Base-by-base conservation (phyloP, 2,888 invertebrate genomes). In the Acheta domesticus region DNA sequence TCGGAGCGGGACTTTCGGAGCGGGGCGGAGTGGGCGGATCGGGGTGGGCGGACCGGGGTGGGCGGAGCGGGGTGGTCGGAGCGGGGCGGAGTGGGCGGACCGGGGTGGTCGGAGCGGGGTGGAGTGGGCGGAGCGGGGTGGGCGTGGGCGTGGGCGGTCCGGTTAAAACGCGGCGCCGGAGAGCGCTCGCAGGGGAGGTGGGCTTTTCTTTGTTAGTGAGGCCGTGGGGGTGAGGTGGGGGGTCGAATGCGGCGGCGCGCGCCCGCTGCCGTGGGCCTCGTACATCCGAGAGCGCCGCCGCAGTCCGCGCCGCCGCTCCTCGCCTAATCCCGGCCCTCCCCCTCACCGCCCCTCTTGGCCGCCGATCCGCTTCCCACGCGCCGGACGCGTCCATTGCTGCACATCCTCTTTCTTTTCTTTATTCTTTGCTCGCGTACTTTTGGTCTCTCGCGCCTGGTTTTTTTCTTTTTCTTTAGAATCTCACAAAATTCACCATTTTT, bases 391-490 rank as follows among this genome's bases (percentile, higher is more conserved):
- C 36, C 36, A 36, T 36, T 36, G 0, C 36, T 36, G 36, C 5
- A 36, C 36, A 5, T 36, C 8, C 8, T 36, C 8, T 8, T 8
- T 8, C 36, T 36, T 8, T 5, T 36, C 36, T 36, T 36, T 8
- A 8, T 8, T 36, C 5, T 8, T 36, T 36, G 36, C 8, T 36
- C 8, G 5, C 36, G 36, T 4, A 8, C 36, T 36, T 36, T 36
- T 8, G 0, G 5, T 36, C 36, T 8, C 8, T 1, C 0, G 1
- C 36, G 0, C 8, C 36, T 8, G 0, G 5, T 8, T 5, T 8
- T 8, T 36, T 36, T 36, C 36, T 36, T 36, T 1, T 8, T 36
- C 36, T 36, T 36, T 36, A 23, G 3, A 23, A 23, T 23, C 23
- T 23, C 2, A 23, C 23, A 23, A 23, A 23, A 23, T 23, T 1